phyloP scores from a whole-genome alignment of 2,888 invertebrate genomes.

The Trichogramma evanescens region DNA sequence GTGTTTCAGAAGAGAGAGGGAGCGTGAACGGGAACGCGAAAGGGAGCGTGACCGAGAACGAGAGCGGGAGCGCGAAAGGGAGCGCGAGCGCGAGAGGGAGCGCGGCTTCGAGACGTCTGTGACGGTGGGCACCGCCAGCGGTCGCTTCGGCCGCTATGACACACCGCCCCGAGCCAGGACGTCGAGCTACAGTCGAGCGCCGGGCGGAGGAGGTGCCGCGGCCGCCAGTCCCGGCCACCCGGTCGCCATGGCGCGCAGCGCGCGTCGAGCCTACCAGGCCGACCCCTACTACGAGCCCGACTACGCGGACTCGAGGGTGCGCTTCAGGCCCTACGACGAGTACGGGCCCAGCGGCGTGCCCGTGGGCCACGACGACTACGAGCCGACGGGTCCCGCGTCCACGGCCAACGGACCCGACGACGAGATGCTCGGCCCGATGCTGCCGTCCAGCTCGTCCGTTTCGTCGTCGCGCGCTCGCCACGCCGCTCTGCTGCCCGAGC shows the following conservation, averaged over 20 bases:
- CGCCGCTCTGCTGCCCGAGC: conserved; percentile 3
- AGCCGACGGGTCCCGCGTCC: conserved; percentile 53
- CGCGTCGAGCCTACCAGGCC: conserved; percentile 40
- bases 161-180: conserved; percentile 54
- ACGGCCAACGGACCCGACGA: conserved; percentile 7
- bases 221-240: conserved; percentile 49
- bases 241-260: conserved; percentile 30
- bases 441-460: too few relatives aligned
- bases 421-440: conserved; percentile 3
- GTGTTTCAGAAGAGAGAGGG: conserved; percentile 42
- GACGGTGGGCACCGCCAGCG: conserved; percentile 42
- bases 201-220: conserved; percentile 45
- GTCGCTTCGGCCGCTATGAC: conserved; percentile 56
- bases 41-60: conserved; percentile 20
- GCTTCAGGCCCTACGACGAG: conserved; percentile 64
- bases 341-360: conserved; percentile 49
- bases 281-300: conserved; percentile 45
- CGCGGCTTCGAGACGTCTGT: conserved; percentile 45
- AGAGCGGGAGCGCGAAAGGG: conserved; percentile 31
- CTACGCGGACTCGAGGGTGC: conserved; percentile 42
- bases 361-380: neutral
- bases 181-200: conserved; percentile 52
- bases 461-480: neutral
- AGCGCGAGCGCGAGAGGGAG: conserved; percentile 31
- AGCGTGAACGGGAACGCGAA: conserved; percentile 22